These are phyloP conservation scores for Micronycteris hirsuta DNA, from an alignment of 2,113 vertebrate genomes.

Conservation along the genomic window DNA sequence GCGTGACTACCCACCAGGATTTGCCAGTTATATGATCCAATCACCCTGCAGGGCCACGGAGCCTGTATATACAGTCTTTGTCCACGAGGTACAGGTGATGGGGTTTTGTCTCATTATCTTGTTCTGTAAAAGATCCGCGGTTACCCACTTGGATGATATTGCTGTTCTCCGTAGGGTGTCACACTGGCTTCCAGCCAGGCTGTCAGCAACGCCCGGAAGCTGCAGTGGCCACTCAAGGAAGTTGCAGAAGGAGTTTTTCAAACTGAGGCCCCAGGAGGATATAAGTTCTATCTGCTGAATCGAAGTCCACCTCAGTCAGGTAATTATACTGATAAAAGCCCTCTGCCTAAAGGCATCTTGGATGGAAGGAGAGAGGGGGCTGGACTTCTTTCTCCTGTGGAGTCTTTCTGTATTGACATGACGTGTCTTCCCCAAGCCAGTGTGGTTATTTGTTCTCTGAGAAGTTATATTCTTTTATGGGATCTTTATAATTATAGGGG, in stretches of 20 bases:
- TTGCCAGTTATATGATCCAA: not conserved
- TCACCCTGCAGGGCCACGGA: not conserved
- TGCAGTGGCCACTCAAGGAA: slow-evolving; percentile 91
- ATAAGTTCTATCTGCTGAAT: slow-evolving; percentile 92
- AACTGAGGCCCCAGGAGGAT: slow-evolving; percentile 92
- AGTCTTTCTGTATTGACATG: not conserved
- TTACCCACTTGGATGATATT: not conserved
- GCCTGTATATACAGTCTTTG: not conserved
- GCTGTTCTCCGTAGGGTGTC: slow-evolving; percentile 84
- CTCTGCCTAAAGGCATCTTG: not conserved
- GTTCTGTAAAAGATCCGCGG: not conserved
- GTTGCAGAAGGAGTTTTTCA: slow-evolving; percentile 84
- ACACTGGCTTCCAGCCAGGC: slow-evolving; percentile 92
- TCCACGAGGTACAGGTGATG: not conserved
- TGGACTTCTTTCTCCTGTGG: not conserved
- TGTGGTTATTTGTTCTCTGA: not conserved
- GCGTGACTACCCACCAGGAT: not conserved
- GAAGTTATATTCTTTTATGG: not conserved
- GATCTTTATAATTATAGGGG: not conserved
- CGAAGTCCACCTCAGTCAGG: slow-evolving; percentile 82
- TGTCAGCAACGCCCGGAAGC: slow-evolving; percentile 87
- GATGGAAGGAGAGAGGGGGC: not conserved
- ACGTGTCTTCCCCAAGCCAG: not conserved
- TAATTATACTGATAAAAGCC: slow-evolving; percentile 62
- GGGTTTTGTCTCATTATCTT: not conserved